Percentiles rank a stretch among this genome's conserved stretches.
Evolutionary conservation across 2,113 vertebrate species (phyloP).

Genomic region (Ciconia boyciana): DNA sequence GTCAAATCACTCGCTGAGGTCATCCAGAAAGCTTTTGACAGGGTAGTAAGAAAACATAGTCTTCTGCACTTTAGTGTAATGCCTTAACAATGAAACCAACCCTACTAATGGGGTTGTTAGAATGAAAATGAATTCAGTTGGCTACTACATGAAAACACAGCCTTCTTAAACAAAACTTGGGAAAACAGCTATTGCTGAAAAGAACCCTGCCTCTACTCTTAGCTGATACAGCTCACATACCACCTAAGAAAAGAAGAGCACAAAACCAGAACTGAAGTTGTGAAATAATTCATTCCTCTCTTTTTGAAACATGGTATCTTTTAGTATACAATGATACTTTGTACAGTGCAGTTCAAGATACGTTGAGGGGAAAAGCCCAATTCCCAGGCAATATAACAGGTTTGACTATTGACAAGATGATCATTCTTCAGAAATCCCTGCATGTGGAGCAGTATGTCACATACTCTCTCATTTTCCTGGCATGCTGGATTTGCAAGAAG

Average conservation of each 20-base stretch:
- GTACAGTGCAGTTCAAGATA: background rate
- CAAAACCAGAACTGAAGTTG: background rate
- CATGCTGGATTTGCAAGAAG: background rate
- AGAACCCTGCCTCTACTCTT: background rate
- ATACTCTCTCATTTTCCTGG: background rate
- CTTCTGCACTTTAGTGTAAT: background rate
- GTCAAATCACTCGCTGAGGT: background rate
- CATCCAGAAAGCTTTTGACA: background rate
- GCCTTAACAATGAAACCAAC: background rate
- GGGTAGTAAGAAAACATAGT: background rate
- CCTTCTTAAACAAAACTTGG: background rate
- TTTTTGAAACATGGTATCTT: background rate
- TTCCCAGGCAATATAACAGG: background rate
- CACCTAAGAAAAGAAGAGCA: background rate
- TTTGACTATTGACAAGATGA: background rate
- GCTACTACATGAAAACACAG: background rate
- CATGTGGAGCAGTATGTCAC: background rate
- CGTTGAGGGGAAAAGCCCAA: background rate
- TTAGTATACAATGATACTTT: background rate
- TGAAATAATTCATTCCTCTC: background rate
- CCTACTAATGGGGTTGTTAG: background rate
- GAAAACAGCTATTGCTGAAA: background rate
- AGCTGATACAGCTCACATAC: background rate
- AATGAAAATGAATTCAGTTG: background rate
- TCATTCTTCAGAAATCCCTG: background rate